Evolutionary conservation across 2,797 vertebrate species (phyloP), one percentile per base, ranked within the genome.

Genomic region (Natrix natrix): DNA sequence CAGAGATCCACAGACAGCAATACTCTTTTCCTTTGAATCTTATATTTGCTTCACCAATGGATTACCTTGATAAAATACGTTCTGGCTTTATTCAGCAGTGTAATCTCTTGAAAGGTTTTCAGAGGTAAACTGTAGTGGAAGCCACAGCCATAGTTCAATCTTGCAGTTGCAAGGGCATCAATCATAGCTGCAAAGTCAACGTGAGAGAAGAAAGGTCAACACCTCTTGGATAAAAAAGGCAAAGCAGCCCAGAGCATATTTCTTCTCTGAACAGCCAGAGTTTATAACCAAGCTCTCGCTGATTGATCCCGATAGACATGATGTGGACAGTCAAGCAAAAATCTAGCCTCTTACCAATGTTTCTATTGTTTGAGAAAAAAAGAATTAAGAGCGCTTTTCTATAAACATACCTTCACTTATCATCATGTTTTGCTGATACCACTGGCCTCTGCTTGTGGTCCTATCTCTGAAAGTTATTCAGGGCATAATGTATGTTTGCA

Each of bases 211-310:
- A 91, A 86, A 86, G 69, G 59, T 92, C 87, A 69, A 89, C 66
- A 86, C 10, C 59, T 86, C 32, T 52, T 89, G 48, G 20, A 4
- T 22, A 5, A 37, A 86, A 89, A 83, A 59, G 48, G 54, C 96
- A 96, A 94, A 92, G 94, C 91, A 93, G 93, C 92, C 96, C 95
- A 96, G 90, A 93, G 93, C 94, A 93, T 96, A 94, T 95, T 92
- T 96, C 63, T 91, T 91, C 94, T 92, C 37, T 96, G 95, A 96
- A 96, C 94, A 96, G 95, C 94, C 94, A 95, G 95, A 96, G 93
- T 96, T 95, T 96, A 95, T 94, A 96, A 91, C 88, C 66, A 22
- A 26, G 86, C 93, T 96, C 89, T 90, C 78, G 7, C 90, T 69
- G 94, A 94, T 88, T 43, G 87, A 90, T 94, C 92, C 86, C 88